Evolutionary conservation across 2,113 vertebrate species (phyloP).

Genomic region (Oryzias curvinotus): DNA sequence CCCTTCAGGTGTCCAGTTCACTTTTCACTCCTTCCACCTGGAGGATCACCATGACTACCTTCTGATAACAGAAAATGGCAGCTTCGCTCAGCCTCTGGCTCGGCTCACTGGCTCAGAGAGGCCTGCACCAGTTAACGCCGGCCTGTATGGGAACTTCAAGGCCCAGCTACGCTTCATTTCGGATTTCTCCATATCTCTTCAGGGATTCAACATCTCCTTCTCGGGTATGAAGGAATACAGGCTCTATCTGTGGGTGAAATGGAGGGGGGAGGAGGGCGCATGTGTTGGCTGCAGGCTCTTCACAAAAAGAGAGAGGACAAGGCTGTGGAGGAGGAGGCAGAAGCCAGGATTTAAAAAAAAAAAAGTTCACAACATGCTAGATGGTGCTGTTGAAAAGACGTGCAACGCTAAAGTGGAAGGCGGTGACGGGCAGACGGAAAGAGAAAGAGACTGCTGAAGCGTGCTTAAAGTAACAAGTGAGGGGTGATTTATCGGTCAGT

Average conservation of each 20-base stretch:
- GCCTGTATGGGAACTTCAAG: constrained; percentile 80
- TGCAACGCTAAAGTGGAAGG: constrained; percentile 16
- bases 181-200: constrained; percentile 81
- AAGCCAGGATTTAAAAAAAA: not conserved
- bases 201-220: constrained; percentile 82
- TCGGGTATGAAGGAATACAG: constrained; percentile 58
- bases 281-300: not conserved
- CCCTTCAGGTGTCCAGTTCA: constrained; percentile 77
- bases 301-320: too few species aligned
- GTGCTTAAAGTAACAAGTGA: constrained; percentile 41
- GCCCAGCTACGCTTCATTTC: constrained; percentile 82
- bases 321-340: constrained; percentile 4
- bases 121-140: constrained; percentile 72
- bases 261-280: not conserved
- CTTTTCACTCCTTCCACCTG: constrained; percentile 79
- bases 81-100: constrained; percentile 75
- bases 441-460: constrained; percentile 37
- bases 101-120: constrained; percentile 78
- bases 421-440: constrained; percentile 29
- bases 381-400: constrained; percentile 8
- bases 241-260: constrained; percentile 9
- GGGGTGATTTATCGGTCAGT: constrained; percentile 46
- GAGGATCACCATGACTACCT: constrained; percentile 83
- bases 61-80: constrained; percentile 79
- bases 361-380: constrained; percentile 12